Evolutionary conservation across 2,888 invertebrate genomes (phyloP), one percentile per base, ranked within the genome.

Genomic region (Crematogaster levior): DNA sequence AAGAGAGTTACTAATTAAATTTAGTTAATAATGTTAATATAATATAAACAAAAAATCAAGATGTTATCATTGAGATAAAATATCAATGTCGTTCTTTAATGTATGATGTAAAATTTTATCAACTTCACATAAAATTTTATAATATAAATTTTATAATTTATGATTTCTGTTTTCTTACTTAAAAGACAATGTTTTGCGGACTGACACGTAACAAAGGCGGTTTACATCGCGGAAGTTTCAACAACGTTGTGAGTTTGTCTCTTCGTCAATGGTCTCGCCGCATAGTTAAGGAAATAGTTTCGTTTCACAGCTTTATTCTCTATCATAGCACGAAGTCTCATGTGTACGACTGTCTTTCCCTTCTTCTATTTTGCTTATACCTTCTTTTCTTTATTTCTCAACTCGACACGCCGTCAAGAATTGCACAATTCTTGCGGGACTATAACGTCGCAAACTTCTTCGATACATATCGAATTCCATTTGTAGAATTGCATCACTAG

Each of bases 351-450:
- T 61, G 7, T 40, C 12, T 27, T 18, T 79, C 43, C n/a, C 34
- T 79, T 30, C 24, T 27, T 43, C 24, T 58, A 72, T 43, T 34
- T 40, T 66, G 21, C 75, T 77, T 79, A 79, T 79, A 79, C 34
- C 77, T 56, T 56, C 24, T n/a, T 46, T 43, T 43, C 30, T 79
- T 56, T 48, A 56, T 79, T 79, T 79, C 34, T 18, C 72, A 79
- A 79, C 72, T 79, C 77, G 56, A 43, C 72, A 43, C 18, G 12
- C 12, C 21, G 37, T 79, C 21, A 34, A 21, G 70, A 12, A 68
- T 30, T 21, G 46, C 34, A 53, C 34, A 53, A 37, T 12, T 34
- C 21, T 66, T 30, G 40, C 53, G 72, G 10, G 56, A 34, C 77
- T 70, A 79, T 72, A 79, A 30, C 72, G 12, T 70, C 43, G 18